Evolutionary conservation across 2,113 vertebrate genomes (phyloP).

Genomic region (Triplophysa rosa): DNA sequence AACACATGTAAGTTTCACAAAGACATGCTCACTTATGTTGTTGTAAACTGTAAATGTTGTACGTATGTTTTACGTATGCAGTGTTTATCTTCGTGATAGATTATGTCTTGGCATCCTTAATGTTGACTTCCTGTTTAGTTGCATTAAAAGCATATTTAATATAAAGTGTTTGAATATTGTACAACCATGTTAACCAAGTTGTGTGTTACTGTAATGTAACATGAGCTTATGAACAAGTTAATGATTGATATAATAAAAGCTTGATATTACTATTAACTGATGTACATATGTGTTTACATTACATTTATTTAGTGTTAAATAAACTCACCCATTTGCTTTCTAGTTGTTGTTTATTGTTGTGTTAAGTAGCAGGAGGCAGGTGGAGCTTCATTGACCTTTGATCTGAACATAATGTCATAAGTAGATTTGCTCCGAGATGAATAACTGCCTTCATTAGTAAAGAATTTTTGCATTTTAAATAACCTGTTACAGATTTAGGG

Average conservation of each 20-base stretch:
- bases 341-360: neutral
- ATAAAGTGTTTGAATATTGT: neutral
- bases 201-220: neutral
- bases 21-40: neutral
- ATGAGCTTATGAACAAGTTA: neutral
- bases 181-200: neutral
- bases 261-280: too few relatives aligned
- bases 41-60: neutral
- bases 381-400: neutral
- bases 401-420: neutral
- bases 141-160: neutral
- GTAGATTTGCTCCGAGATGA: neutral
- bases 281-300: too few relatives aligned
- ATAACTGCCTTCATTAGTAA: slow-evolving; percentile 1
- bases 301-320: too few relatives aligned
- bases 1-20: neutral
- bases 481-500: neutral
- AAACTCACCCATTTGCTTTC: neutral
- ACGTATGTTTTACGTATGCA: neutral
- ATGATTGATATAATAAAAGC: neutral
- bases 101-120: neutral
- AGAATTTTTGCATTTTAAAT: neutral
- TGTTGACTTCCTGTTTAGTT: neutral
- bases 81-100: neutral
- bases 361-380: neutral